phyloP scores from a whole-genome alignment of 2,797 vertebrate genomes.

The Coreius guichenoti region DNA sequence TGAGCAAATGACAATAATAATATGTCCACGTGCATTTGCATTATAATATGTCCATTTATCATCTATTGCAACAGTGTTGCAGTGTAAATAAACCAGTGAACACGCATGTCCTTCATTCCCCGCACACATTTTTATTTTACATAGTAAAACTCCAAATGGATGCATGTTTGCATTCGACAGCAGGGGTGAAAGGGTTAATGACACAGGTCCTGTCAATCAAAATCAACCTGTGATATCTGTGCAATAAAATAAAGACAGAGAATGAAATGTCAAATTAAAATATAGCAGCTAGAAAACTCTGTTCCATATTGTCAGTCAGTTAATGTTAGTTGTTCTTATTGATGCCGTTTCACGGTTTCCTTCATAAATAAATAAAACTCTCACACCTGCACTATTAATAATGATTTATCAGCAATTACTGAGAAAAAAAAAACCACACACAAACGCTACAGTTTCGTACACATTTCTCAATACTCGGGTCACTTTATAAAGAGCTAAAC shows the following conservation, averaged over 20 bases:
- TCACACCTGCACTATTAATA: slow-evolving; percentile 6
- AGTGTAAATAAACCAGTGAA: background rate
- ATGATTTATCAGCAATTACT: background rate
- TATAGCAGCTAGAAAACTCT: slow-evolving; percentile 48
- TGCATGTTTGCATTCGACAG: slow-evolving; percentile 24
- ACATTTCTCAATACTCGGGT: background rate
- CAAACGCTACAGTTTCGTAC: background rate
- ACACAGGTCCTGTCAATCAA: slow-evolving; percentile 44
- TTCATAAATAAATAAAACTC: slow-evolving; percentile 47
- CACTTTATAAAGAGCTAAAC: background rate
- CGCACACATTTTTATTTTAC: slow-evolving; percentile 60
- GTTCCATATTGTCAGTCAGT: slow-evolving; percentile 39
- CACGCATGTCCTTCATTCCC: background rate
- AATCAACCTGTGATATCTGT: slow-evolving; percentile 60
- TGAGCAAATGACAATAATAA: too few relatives aligned
- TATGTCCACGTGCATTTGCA: background rate
- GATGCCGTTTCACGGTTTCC: background rate
- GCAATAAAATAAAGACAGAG: slow-evolving; percentile 64
- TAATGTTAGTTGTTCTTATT: slow-evolving; percentile 14
- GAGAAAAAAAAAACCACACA: background rate
- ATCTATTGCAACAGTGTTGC: too few relatives aligned
- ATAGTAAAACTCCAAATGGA: slow-evolving; percentile 57
- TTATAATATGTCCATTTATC: background rate
- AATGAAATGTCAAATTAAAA: slow-evolving; percentile 73
- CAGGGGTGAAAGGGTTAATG: slow-evolving; percentile 32